Base-by-base conservation (phyloP, 2,888 invertebrate species). In the Pachliopta kotzebuea region DNA sequence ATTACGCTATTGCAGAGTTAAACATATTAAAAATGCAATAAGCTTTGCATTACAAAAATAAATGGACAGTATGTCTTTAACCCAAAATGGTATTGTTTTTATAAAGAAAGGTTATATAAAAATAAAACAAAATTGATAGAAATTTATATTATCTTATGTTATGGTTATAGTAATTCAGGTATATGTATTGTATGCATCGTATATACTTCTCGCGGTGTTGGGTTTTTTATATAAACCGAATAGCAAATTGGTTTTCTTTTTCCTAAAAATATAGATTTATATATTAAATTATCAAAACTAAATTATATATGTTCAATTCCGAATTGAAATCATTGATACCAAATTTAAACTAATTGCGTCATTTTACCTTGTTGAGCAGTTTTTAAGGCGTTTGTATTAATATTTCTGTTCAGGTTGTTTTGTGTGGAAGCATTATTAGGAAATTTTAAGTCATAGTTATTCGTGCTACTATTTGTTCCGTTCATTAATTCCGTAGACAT, bases 141-240 rank as follows among this genome's bases (percentile, higher is more conserved):
- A 21, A 23, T 7, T n/a, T 52, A 52, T 52, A n/a, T 52, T 52
- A 21, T 21, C 3, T 52, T 52, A 21, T 11, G 23, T 20, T 14
- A 21, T 49, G 21, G 8, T 52, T 52, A 52, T n/a, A 52, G 8
- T 52, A 52, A 14, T 21, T 23, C 8, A 31, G 53, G 20, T 53
- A 37, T 53, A 20, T 53, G 21, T 65, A 68, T 67, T 67, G 52
- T 66, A 55, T 59, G 59, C 37, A 66, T 54, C 18, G 45, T 49
- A 31, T 23, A 29, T 58, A 63, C 52, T 54, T 58, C 21, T 6
- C 52, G 20, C 21, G 50, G 50, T 21, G 1, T 23, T 14, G 21
- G 50, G 14, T 11, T 52, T 52, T 21, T 52, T 52, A 2, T 23
- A 23, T 1, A 52, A 21, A 1, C 6, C 8, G n/a, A 11, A 52